These are phyloP conservation scores for Mesochorus sp. DNA, from an alignment of 2,888 invertebrate genomes.

Conservation along the genomic window DNA sequence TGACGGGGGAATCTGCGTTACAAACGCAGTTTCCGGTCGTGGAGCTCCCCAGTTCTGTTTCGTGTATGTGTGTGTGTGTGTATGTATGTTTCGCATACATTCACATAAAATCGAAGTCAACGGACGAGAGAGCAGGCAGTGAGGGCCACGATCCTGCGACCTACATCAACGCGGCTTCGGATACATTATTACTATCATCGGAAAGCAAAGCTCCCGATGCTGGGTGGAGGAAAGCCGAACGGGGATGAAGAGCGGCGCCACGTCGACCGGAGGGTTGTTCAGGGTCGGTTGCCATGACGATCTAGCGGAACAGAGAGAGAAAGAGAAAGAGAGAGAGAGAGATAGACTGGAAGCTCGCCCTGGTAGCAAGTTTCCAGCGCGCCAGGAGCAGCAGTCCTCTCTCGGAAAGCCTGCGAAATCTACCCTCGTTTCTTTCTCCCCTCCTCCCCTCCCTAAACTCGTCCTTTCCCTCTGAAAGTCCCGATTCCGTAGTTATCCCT, in stretches of 20 bases:
- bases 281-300: slow-evolving; percentile 79
- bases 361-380: slow-evolving; percentile 69
- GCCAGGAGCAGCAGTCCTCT: slow-evolving; percentile 54
- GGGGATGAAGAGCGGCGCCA: slow-evolving; percentile 66
- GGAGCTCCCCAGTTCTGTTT: slow-evolving; percentile 34
- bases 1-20: slow-evolving; percentile 29
- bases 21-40: slow-evolving; percentile 17
- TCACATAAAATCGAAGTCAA: neutral
- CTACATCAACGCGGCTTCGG: slow-evolving; percentile 76
- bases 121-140: slow-evolving; percentile 16
- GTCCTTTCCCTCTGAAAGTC: slow-evolving; percentile 25
- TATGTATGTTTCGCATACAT: too few relatives aligned
- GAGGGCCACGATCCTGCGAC: slow-evolving; percentile 70
- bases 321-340: slow-evolving; percentile 59
- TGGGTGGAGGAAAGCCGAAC: neutral
- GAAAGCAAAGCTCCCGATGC: slow-evolving; percentile 77
- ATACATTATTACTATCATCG: slow-evolving; percentile 81
- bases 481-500: slow-evolving; percentile 65
- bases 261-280: slow-evolving; percentile 77
- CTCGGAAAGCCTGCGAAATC: slow-evolving; percentile 57
- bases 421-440: slow-evolving; percentile 60
- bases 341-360: slow-evolving; percentile 67
- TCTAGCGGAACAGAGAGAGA: slow-evolving; percentile 68
- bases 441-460: slow-evolving; percentile 30
- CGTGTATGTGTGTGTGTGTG: neutral